Evolutionary conservation across 2,113 vertebrate genomes (phyloP).

Genomic region (Odontophorus gujanensis): DNA sequence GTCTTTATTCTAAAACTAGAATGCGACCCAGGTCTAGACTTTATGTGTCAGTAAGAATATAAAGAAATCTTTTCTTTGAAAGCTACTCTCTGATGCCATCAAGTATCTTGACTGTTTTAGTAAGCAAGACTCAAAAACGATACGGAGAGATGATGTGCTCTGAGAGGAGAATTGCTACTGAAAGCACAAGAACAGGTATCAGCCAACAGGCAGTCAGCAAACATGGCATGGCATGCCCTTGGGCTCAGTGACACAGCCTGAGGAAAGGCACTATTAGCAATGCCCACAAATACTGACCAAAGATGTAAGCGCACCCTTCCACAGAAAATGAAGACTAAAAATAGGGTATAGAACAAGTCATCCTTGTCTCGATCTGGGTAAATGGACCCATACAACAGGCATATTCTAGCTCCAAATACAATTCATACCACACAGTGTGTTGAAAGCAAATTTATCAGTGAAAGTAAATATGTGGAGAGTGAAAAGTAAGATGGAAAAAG

Average conservation of each 20-base stretch:
- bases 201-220: not conserved
- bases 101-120: not conserved
- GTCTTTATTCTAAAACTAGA: too few species aligned
- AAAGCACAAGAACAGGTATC: not conserved
- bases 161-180: not conserved
- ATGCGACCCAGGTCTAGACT: too few species aligned
- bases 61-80: not conserved
- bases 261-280: not conserved
- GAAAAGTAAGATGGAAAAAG: conserved; percentile 57
- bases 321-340: not conserved
- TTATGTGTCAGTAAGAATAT: not conserved
- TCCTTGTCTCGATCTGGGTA: not conserved
- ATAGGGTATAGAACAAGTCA: not conserved
- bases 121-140: not conserved
- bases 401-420: not conserved
- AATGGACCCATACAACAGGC: not conserved
- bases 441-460: too few species aligned
- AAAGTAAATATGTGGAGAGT: conserved; percentile 75
- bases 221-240: not conserved
- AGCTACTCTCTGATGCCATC: not conserved
- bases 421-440: not conserved
- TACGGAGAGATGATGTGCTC: not conserved
- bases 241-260: not conserved
- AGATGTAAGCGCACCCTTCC: not conserved
- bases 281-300: not conserved